Conservation (phyloP, 2,113 vertebrate genomes). For the Nibea coibor region DNA sequence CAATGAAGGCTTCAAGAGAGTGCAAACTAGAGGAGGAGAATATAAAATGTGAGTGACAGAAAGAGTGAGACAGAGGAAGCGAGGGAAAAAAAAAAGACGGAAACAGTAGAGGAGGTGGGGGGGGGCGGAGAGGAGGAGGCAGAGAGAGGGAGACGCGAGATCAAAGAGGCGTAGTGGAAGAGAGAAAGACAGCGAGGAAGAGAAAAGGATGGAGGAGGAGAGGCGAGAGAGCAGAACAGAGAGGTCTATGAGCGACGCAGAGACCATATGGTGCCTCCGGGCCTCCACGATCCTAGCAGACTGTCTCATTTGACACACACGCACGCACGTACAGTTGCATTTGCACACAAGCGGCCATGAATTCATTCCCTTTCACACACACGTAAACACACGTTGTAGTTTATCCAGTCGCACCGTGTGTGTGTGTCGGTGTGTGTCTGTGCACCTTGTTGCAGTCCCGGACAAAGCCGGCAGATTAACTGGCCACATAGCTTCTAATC, state of each 20-base stretch:
- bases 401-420: conserved; percentile 8
- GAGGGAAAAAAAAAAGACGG: conserved; percentile 7
- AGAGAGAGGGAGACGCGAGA: conserved; percentile 26
- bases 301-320: conserved; percentile 53
- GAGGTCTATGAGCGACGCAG: conserved; percentile 51
- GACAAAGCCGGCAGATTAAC: conserved; percentile 55
- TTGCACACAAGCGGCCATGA: conserved; percentile 22
- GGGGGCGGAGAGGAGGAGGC: conserved; percentile 18
- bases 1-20: conserved; percentile 14
- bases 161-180: conserved; percentile 39
- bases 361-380: conserved; percentile 27
- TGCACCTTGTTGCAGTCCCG: conserved; percentile 27
- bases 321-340: conserved; percentile 29
- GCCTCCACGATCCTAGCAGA: conserved; percentile 58
- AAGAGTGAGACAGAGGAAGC: conserved; percentile 31
- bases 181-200: conserved; percentile 38
- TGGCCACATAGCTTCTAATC: conserved; percentile 50
- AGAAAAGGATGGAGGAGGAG: conserved; percentile 38
- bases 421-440: conserved; percentile 37
- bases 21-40: conserved; percentile 23
- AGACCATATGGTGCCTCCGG: conserved; percentile 73
- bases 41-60: conserved; percentile 36
- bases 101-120: conserved; percentile 23
- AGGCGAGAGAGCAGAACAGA: conserved; percentile 50
- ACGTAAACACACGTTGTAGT: conserved; percentile 26